Evolutionary conservation across 1,140 invertebrate genomes (phyloP).

Genomic region (Diorhabda carinulata): DNA sequence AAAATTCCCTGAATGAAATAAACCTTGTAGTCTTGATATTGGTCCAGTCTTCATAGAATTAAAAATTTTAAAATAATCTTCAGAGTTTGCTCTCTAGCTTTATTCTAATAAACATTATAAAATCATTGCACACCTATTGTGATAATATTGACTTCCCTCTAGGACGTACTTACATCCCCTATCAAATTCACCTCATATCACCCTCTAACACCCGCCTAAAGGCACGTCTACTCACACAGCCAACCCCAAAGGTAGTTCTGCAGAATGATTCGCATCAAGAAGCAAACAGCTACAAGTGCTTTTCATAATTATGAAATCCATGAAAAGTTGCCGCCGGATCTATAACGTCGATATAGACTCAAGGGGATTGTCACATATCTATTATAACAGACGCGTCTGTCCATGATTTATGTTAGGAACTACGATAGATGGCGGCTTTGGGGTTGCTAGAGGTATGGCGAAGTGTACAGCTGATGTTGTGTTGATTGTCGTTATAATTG

Average conservation of each 20-base stretch:
- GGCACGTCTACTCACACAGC: neutral
- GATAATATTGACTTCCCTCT: too few relatives aligned
- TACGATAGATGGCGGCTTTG: neutral
- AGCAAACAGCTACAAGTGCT: neutral
- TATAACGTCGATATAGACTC: neutral
- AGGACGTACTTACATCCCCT: neutral
- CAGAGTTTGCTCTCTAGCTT: too few relatives aligned
- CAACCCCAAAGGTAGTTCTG: neutral
- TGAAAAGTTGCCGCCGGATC: neutral
- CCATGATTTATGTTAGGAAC: neutral
- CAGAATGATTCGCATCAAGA: slow-evolving; percentile 2
- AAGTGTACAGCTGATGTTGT: neutral
- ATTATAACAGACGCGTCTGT: slow-evolving; percentile 2
- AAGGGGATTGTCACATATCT: slow-evolving; percentile 2
- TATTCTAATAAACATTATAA: too few relatives aligned
- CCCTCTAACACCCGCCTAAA: neutral
- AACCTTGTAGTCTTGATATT: too few relatives aligned
- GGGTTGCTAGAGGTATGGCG: neutral
- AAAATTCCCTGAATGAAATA: too few relatives aligned
- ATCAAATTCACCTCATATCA: neutral
- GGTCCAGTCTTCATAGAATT: too few relatives aligned
- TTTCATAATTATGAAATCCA: neutral
- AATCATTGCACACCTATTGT: too few relatives aligned
- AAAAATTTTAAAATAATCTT: too few relatives aligned
- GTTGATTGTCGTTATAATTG: neutral